These are phyloP conservation scores for Leptodactylus fallax DNA, from an alignment of 2,797 vertebrate genomes.

Conservation along the genomic window DNA sequence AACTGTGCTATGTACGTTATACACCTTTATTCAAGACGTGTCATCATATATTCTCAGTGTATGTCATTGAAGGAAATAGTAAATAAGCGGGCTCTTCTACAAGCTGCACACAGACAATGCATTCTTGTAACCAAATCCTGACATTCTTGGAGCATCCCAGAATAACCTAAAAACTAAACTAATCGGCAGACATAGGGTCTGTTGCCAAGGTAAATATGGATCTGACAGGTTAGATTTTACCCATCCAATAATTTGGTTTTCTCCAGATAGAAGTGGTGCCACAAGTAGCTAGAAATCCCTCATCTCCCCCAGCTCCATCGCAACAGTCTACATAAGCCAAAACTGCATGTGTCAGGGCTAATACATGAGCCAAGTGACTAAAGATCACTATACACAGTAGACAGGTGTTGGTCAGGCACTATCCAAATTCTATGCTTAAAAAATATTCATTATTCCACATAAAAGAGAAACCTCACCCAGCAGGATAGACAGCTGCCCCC, in stretches of 20 bases:
- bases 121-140: not conserved
- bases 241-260: not conserved
- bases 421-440: not conserved
- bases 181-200: not conserved
- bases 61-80: not conserved
- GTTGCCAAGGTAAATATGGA: not conserved
- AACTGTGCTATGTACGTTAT: not conserved
- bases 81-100: not conserved
- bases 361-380: not conserved
- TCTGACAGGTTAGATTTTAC: not conserved
- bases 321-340: not conserved
- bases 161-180: not conserved
- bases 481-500: constrained; percentile 81
- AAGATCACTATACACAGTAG: too few species aligned
- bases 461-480: constrained; percentile 74
- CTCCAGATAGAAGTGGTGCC: not conserved
- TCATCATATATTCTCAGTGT: not conserved
- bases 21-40: not conserved
- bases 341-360: not conserved
- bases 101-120: not conserved
- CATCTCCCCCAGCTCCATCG: not conserved
- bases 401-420: too few species aligned
- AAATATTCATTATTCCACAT: not conserved
- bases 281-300: not conserved
- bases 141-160: not conserved